Evolutionary conservation across 2,888 invertebrate genomes (phyloP).

Genomic region (Luperina testacea): DNA sequence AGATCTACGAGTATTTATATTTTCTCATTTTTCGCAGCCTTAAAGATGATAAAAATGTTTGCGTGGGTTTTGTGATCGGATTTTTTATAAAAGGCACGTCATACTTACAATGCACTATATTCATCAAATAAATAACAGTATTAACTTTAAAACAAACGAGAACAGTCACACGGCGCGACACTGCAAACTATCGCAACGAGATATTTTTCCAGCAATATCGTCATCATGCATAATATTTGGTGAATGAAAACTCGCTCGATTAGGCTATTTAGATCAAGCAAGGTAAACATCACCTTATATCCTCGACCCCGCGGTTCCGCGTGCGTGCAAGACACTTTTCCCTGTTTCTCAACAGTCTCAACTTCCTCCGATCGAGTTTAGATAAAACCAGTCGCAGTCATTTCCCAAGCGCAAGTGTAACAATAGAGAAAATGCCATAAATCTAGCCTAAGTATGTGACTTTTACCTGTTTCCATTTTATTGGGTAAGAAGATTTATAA

Average conservation of each 20-base stretch:
- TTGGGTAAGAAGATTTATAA: constrained; percentile 32
- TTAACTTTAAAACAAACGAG: not conserved
- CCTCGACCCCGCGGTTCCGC: constrained; percentile 18
- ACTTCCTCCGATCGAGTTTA: constrained; percentile 46
- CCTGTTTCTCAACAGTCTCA: constrained; percentile 30
- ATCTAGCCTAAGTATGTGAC: not conserved
- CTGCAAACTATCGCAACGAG: not conserved
- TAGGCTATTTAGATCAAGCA: not conserved
- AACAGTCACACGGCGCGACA: too few relatives aligned
- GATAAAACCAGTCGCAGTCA: constrained; percentile 40
- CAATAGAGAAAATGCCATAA: constrained; percentile 62
- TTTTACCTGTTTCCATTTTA: constrained; percentile 23
- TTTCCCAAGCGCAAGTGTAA: constrained; percentile 57
- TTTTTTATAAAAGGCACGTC: constrained; percentile 15
- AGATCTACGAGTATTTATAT: constrained; percentile 8
- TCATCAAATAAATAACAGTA: not conserved
- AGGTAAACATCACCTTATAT: not conserved
- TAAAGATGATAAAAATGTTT: constrained; percentile 3
- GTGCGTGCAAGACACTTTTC: constrained; percentile 45
- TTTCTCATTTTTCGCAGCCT: constrained; percentile 4
- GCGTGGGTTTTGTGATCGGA: constrained; percentile 21
- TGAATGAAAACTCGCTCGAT: not conserved
- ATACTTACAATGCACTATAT: constrained; percentile 1
- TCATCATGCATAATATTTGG: too few relatives aligned
- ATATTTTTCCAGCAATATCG: not conserved